phyloP scores from a whole-genome alignment of 2,113 vertebrate species.

The Hippoglossus stenolepis region DNA sequence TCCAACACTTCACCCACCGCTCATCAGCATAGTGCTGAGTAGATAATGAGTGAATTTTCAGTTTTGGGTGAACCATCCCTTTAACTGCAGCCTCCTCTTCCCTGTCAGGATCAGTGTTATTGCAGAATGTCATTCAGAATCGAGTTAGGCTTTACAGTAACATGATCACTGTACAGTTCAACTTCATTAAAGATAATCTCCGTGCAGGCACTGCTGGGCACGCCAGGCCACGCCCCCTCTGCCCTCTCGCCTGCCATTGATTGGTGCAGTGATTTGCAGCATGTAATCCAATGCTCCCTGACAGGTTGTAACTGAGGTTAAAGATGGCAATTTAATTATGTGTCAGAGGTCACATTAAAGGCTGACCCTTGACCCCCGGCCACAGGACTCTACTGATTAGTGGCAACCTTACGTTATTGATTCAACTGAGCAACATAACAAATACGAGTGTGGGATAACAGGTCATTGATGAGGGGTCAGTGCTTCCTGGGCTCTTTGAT shows the following conservation, averaged over 20 bases:
- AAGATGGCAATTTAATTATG: constrained; percentile 84
- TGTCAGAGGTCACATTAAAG: constrained; percentile 82
- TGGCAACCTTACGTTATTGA: constrained; percentile 59
- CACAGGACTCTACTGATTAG: constrained; percentile 59
- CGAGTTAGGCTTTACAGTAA: constrained; percentile 59
- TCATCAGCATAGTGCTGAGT: no score
- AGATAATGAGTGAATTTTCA: no score
- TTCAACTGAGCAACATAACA: constrained; percentile 31
- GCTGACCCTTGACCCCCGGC: constrained; percentile 70
- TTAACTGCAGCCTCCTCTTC: constrained; percentile 1
- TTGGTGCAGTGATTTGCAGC: constrained; percentile 76
- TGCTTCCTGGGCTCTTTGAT: background rate
- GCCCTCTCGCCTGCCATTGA: constrained; percentile 59
- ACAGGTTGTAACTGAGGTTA: constrained; percentile 82
- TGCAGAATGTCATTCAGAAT: constrained; percentile 38
- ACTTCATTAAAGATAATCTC: constrained; percentile 71
- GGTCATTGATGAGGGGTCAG: constrained; percentile 9
- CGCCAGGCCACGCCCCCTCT: constrained; percentile 34
- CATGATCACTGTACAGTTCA: constrained; percentile 70
- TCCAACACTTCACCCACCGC: no score
- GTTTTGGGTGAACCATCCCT: no score
- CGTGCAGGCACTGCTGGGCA: constrained; percentile 22
- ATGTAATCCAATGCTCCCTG: constrained; percentile 73
- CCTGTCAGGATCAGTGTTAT: constrained; percentile 19
- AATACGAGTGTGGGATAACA: background rate